A percentile compares a stretch with the other conserved stretches of the same genome.
Evolutionary conservation across 2,888 invertebrate species (phyloP).

Genomic region (Plebejus anna): DNA sequence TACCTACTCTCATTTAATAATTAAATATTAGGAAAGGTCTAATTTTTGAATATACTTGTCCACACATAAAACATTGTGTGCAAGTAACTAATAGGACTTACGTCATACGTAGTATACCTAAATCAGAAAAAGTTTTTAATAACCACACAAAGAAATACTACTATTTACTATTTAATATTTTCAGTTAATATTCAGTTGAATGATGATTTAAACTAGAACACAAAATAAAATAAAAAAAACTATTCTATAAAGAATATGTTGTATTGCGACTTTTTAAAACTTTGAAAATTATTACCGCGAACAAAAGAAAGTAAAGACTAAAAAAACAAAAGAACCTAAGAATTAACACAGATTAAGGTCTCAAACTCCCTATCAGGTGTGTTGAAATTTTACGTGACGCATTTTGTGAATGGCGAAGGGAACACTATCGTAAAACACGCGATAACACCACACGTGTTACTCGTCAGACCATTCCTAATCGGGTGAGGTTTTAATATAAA

Average conservation of each 20-base stretch:
- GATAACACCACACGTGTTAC: constrained; percentile 3
- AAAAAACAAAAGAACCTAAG: neutral
- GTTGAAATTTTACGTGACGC: constrained; percentile 8
- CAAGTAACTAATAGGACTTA: too few relatives aligned
- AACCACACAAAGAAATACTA: too few relatives aligned
- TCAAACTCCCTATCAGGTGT: neutral
- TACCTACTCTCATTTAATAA: too few relatives aligned
- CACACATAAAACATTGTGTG: too few relatives aligned
- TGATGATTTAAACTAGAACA: neutral
- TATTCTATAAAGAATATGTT: too few relatives aligned
- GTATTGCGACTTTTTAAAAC: too few relatives aligned
- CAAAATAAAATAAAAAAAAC: too few relatives aligned
- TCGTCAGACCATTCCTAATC: neutral
- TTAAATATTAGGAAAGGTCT: neutral
- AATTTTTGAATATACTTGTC: neutral
- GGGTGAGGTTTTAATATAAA: neutral
- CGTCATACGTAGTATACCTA: too few relatives aligned
- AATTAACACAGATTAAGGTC: neutral
- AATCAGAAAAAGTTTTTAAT: too few relatives aligned
- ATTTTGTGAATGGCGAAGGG: neutral
- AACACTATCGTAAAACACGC: neutral
- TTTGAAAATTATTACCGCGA: too few relatives aligned
- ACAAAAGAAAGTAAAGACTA: neutral
- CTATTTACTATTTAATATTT: too few relatives aligned
- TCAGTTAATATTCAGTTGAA: neutral